These are phyloP conservation scores for Atrina japonica DNA, from an alignment of 2,888 invertebrate species.

Conservation along the genomic window DNA sequence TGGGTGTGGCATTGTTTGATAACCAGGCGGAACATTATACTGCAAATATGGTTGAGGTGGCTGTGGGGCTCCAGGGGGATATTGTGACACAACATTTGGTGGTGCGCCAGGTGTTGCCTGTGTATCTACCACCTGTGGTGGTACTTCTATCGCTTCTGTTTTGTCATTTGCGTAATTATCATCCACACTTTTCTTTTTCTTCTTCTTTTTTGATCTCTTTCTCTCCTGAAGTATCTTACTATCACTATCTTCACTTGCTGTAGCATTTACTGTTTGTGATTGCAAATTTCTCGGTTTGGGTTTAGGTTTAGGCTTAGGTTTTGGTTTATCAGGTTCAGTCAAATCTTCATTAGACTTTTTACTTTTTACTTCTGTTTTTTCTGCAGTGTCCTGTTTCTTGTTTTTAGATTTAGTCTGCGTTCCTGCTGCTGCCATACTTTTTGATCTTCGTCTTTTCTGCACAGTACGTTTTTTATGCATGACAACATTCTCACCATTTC, in stretches of 20 bases:
- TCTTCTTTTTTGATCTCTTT: conserved; percentile 25
- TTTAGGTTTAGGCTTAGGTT: conserved; percentile 59
- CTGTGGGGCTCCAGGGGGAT: conserved; percentile 33
- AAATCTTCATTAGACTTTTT: conserved; percentile 14
- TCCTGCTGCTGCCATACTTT: conserved; percentile 60
- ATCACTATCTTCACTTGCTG: conserved; percentile 24
- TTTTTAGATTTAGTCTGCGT: conserved; percentile 54
- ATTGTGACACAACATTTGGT: conserved; percentile 43
- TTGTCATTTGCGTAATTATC: conserved; percentile 2
- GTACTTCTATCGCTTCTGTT: background rate
- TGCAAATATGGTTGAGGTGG: conserved; percentile 34
- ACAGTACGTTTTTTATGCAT: conserved; percentile 53
- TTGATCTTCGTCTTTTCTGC: conserved; percentile 55
- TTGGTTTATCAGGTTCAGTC: conserved; percentile 30
- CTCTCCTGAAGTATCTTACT: conserved; percentile 13
- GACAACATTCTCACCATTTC: conserved; percentile 53
- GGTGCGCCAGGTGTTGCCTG: conserved; percentile 28
- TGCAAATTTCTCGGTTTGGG: conserved; percentile 62
- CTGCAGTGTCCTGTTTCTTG: conserved; percentile 30
- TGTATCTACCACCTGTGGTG: conserved; percentile 1
- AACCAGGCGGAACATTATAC: conserved; percentile 33
- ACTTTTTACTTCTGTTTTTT: conserved; percentile 26
- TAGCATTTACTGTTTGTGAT: conserved; percentile 32
- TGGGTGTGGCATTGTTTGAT: conserved; percentile 45
- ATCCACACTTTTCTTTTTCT: conserved; percentile 22